Evolutionary conservation across 2,797 vertebrate genomes (phyloP), one percentile per base, ranked within the genome.

Genomic region (Peromyscus aztecus): DNA sequence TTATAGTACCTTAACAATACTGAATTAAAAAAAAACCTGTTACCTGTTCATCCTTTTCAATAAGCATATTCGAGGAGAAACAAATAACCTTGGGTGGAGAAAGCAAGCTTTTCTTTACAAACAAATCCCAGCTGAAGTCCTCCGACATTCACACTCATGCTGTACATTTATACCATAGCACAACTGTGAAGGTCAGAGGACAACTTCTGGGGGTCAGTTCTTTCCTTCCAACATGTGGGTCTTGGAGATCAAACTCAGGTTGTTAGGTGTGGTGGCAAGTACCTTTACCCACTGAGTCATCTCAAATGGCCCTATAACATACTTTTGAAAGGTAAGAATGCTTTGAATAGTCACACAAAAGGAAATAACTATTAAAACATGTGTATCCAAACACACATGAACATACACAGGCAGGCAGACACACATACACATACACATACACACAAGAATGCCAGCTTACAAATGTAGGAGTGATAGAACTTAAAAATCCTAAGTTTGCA

Each of bases 1-100:
- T 82, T 81, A 93, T 84, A 92, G 57, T 81, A 19, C 83, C 31
- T 81, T 96, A 78, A 94, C n/a, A 73, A 85, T 11, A 52, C 34
- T 92, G 61, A 96, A 96, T 95, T 5, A 83, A 91, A 91, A 94
- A 57, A 57, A 57, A 13, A 80, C 23, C 37, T 49, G 75, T 90
- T 94, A 90, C 46, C 83, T 86, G 95, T 82, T n/a, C 57, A 61
- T 93, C 46, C 43, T 76, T 96, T 97, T 86, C 69, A 73, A 96
- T 49, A 97, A 90, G 29, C 86, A 2, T 87, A 94, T 93, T 94
- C 93, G 84, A 91, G 52, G n/a, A 94, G 92, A 97, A 95, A 27
- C 78, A 94, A 96, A 89, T 21, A 90, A 61, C 27, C 55, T 57
- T 4, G 57, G 61, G 69, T 94, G 75, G 95, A 34, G 46, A 95